Percentiles rank a stretch among this genome's conserved stretches.
phyloP scores from a whole-genome alignment of 2,797 vertebrate species.

The Labeo calbasu region DNA sequence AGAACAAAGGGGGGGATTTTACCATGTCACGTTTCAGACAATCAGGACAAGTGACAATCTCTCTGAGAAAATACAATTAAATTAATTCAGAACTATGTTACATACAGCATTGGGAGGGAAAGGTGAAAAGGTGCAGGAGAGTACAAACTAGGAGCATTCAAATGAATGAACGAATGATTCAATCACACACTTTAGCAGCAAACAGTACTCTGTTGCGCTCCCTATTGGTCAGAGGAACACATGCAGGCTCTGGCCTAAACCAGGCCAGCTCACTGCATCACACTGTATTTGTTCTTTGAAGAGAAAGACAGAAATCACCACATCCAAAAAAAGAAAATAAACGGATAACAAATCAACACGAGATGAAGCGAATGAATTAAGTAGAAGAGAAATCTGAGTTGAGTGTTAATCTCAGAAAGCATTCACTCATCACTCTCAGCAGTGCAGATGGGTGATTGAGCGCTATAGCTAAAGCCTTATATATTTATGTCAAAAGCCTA shows the following conservation, averaged over 20 bases:
- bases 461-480: constrained; percentile 35
- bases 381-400: not conserved
- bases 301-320: not conserved
- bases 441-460: constrained; percentile 28
- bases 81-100: constrained; percentile 63
- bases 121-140: constrained; percentile 1
- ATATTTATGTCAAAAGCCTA: constrained; percentile 24
- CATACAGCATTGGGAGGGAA: constrained; percentile 66
- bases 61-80: constrained; percentile 65
- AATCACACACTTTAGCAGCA: constrained; percentile 73
- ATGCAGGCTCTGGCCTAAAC: constrained; percentile 59
- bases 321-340: not conserved
- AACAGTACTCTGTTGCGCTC: constrained; percentile 71
- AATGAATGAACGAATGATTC: constrained; percentile 53
- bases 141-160: constrained; percentile 36
- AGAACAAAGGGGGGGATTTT: constrained; percentile 69
- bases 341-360: not conserved
- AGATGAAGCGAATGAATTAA: constrained; percentile 17
- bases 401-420: constrained; percentile 15
- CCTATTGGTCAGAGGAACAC: constrained; percentile 58
- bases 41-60: constrained; percentile 67
- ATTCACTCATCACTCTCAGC: constrained; percentile 32
- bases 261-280: constrained; percentile 51
- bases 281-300: constrained; percentile 47
- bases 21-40: constrained; percentile 68